Evolutionary conservation across 2,888 invertebrate genomes (phyloP).

Genomic region (Lacanobia oleracea): DNA sequence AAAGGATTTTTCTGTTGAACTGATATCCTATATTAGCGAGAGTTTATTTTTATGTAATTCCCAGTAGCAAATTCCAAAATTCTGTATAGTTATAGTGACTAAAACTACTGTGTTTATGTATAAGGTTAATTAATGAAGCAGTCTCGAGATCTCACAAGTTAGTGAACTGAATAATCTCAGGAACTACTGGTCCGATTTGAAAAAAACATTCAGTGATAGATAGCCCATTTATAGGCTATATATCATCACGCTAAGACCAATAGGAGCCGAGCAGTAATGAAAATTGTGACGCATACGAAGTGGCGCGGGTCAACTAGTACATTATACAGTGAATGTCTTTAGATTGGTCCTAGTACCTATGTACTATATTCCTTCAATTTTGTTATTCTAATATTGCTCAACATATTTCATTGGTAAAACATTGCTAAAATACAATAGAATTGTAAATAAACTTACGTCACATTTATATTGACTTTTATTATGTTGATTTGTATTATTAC

Average conservation of each 20-base stretch:
- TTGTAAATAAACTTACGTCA: constrained; percentile 63
- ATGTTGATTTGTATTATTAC: neutral
- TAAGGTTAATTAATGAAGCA: constrained; percentile 37
- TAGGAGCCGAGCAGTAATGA: no score
- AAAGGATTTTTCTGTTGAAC: constrained; percentile 58
- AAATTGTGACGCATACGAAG: no score
- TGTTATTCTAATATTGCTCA: constrained; percentile 48
- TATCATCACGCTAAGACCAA: no score
- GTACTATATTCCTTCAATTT: constrained; percentile 40
- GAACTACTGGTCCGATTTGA: no score
- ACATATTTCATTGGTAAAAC: constrained; percentile 32
- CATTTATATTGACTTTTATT: constrained; percentile 54
- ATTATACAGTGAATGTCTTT: constrained; percentile 40
- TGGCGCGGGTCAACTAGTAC: no score
- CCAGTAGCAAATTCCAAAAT: constrained; percentile 52
- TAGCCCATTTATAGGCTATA: no score
- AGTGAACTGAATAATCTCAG: constrained; percentile 40
- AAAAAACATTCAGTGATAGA: no score
- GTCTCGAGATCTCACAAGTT: constrained; percentile 56
- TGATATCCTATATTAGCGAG: constrained; percentile 41
- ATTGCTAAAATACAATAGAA: constrained; percentile 51
- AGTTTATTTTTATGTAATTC: constrained; percentile 62
- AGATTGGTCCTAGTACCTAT: constrained; percentile 24
- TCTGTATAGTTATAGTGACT: constrained; percentile 35
- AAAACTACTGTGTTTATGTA: constrained; percentile 36